These are phyloP conservation scores for Daktulosphaira vitifoliae DNA, from an alignment of 1,140 invertebrate genomes.

Conservation along the genomic window DNA sequence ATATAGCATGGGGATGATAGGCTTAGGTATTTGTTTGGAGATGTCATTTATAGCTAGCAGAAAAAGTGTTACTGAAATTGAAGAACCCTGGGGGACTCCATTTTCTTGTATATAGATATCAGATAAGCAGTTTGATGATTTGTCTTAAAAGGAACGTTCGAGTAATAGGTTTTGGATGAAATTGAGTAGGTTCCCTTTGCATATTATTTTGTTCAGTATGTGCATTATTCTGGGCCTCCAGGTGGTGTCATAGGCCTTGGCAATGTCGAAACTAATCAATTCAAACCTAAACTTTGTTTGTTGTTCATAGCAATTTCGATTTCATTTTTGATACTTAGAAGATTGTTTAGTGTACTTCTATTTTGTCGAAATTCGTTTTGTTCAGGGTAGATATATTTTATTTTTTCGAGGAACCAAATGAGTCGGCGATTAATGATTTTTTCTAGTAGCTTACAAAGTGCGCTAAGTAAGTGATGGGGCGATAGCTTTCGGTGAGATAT, in stretches of 20 bases:
- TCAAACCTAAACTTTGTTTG: slow-evolving; percentile 6
- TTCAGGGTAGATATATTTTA: neutral
- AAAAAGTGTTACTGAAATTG: slow-evolving; percentile 10
- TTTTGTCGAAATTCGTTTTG: neutral
- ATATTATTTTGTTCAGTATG: slow-evolving; percentile 1
- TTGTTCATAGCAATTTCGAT: slow-evolving; percentile 3
- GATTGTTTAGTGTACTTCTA: slow-evolving; percentile 1
- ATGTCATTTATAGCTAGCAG: slow-evolving; percentile 22
- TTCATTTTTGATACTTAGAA: neutral
- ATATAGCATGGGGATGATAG: neutral
- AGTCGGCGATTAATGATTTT: neutral
- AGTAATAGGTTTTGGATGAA: slow-evolving; percentile 16
- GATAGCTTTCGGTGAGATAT: slow-evolving; percentile 3
- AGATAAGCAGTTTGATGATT: neutral
- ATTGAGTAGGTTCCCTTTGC: neutral
- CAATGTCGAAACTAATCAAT: neutral
- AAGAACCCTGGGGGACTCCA: slow-evolving; percentile 16
- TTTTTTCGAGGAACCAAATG: slow-evolving; percentile 7
- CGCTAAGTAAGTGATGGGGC: neutral
- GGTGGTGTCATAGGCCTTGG: neutral
- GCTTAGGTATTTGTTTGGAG: neutral
- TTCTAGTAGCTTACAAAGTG: slow-evolving; percentile 1
- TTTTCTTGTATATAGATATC: slow-evolving; percentile 17
- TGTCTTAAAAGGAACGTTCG: slow-evolving; percentile 8
- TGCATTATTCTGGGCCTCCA: neutral